Evolutionary conservation across 2,113 vertebrate genomes (phyloP).

Genomic region (Genyomyrus donnyi): DNA sequence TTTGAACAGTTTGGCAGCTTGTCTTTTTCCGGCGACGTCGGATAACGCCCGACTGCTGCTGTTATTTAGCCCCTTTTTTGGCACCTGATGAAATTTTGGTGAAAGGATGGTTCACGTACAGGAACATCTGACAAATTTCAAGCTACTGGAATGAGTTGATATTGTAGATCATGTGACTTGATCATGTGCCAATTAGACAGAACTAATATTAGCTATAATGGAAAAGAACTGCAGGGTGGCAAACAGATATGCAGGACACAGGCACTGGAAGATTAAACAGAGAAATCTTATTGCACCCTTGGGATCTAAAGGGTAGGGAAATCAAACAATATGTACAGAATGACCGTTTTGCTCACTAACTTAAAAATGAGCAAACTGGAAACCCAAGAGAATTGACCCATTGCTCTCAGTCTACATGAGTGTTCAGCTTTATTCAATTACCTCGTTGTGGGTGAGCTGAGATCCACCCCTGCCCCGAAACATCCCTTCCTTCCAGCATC

Average conservation of each 20-base stretch:
- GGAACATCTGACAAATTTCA: neutral
- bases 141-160: neutral
- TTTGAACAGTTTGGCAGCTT: neutral
- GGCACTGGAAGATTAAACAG: neutral
- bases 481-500: neutral
- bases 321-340: neutral
- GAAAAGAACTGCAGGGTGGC: neutral
- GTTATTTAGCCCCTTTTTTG: neutral
- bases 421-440: neutral
- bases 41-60: neutral
- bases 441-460: neutral
- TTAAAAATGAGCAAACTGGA: neutral
- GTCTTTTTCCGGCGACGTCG: neutral
- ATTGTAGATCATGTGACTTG: neutral
- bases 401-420: neutral
- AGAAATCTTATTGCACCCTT: neutral
- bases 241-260: neutral
- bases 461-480: neutral
- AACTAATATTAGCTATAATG: neutral
- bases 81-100: neutral
- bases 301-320: neutral
- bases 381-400: neutral
- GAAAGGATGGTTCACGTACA: neutral
- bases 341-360: neutral
- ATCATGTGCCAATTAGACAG: neutral